phyloP scores from a whole-genome alignment of 2,888 invertebrate species.

The Alloscopus bannaensis region DNA sequence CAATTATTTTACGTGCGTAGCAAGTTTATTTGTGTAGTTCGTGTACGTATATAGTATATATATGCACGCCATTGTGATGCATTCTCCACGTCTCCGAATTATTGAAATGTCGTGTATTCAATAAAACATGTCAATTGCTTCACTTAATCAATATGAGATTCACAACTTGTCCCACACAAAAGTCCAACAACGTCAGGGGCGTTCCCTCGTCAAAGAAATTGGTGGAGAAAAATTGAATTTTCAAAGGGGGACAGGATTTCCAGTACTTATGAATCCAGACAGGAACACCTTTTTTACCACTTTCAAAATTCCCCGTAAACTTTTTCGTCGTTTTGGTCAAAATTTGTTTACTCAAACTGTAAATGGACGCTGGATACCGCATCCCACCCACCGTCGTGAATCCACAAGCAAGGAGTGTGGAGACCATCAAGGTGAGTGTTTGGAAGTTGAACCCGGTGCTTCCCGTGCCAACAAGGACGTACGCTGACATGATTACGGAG shows the following conservation, averaged over 20 bases:
- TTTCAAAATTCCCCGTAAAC: not conserved
- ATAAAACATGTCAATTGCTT: too few species aligned
- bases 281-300: not conserved
- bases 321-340: not conserved
- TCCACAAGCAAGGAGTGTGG: not conserved
- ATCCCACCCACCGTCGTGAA: not conserved
- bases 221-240: constrained; percentile 20
- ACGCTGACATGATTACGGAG: not conserved
- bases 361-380: not conserved
- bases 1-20: too few species aligned
- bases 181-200: constrained; percentile 4
- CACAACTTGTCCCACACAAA: not conserved
- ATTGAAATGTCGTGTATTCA: too few species aligned
- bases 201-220: constrained; percentile 8
- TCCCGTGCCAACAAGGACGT: not conserved
- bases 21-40: too few species aligned
- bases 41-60: too few species aligned
- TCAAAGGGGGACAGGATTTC: constrained; percentile 9
- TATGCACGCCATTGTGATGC: too few species aligned
- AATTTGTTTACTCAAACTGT: not conserved
- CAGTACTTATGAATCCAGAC: constrained; percentile 7
- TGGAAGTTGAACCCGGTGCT: not conserved
- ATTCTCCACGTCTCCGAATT: too few species aligned
- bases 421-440: not conserved
- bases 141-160: constrained; percentile 3